Percentiles rank a stretch among this genome's conserved stretches.
phyloP scores from a whole-genome alignment of 2,113 vertebrate genomes.

The Jaculus jaculus region DNA sequence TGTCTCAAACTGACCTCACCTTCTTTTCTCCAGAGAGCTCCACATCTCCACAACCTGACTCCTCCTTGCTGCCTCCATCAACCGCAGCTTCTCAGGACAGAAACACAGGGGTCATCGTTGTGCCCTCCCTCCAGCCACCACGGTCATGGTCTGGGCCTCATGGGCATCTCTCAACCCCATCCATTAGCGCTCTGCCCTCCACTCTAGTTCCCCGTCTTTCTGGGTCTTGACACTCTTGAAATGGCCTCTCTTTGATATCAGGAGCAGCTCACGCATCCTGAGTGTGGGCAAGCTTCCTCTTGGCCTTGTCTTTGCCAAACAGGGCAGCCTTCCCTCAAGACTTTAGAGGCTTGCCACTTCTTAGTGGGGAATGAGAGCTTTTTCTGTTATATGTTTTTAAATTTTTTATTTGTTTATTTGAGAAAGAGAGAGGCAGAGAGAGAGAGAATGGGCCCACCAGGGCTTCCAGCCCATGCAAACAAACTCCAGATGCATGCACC shows the following conservation, averaged over 20 bases:
- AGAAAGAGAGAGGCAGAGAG: too few relatives aligned
- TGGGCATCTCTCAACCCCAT: not conserved
- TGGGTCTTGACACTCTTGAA: rapidly evolving
- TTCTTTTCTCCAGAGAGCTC: not conserved
- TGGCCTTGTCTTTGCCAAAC: not conserved
- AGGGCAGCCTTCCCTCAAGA: not conserved
- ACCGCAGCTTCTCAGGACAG: not conserved
- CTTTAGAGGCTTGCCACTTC: not conserved
- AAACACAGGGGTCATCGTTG: not conserved
- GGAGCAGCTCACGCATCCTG: not conserved
- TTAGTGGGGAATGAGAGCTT: not conserved
- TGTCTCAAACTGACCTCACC: not conserved
- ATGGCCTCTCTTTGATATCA: not conserved
- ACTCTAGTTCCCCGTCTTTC: not conserved
- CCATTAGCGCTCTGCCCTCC: not conserved
- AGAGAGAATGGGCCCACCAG: too few relatives aligned
- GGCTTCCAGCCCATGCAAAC: too few relatives aligned
- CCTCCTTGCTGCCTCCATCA: not conserved
- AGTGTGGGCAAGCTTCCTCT: not conserved
- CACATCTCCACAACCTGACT: not conserved
- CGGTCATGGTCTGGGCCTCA: not conserved
- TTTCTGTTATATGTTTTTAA: too few relatives aligned
- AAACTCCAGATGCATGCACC: too few relatives aligned
- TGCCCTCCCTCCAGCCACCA: not conserved
- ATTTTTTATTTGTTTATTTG: too few relatives aligned